Conservation (phyloP, 2,888 invertebrate genomes). For the Parnassius mnemosyne region DNA sequence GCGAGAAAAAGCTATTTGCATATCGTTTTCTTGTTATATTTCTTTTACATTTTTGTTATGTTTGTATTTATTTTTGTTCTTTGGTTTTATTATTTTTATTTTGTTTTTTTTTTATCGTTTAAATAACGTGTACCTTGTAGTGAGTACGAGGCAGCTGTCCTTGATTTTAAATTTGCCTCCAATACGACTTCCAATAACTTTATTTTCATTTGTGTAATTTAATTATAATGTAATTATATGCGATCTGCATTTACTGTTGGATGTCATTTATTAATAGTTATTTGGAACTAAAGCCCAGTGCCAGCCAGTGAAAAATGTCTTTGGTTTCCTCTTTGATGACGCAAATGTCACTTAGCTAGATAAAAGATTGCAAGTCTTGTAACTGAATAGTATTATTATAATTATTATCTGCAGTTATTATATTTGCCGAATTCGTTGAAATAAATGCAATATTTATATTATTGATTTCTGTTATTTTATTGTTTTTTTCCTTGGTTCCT, state of each 20-base stretch:
- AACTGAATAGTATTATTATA: slow-evolving; percentile 79
- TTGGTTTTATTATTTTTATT: slow-evolving; percentile 63
- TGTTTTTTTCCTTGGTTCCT: slow-evolving; percentile 68
- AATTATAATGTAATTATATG: slow-evolving; percentile 71
- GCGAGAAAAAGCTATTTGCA: slow-evolving; percentile 60
- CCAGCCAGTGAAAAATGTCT: slow-evolving; percentile 69
- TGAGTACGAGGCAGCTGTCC: slow-evolving; percentile 42
- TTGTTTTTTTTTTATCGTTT: slow-evolving; percentile 52
- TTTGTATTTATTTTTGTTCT: slow-evolving; percentile 80
- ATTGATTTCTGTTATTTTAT: slow-evolving; percentile 76
- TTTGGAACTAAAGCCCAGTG: slow-evolving; percentile 69
- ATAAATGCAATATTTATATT: slow-evolving; percentile 82
- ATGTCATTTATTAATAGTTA: slow-evolving; percentile 64
- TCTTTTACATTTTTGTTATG: slow-evolving; percentile 64
- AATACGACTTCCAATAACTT: slow-evolving; percentile 75
- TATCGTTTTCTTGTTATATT: slow-evolving; percentile 64
- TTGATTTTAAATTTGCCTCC: slow-evolving; percentile 70
- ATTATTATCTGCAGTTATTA: slow-evolving; percentile 79
- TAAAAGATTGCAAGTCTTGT: slow-evolving; percentile 69
- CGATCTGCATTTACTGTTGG: slow-evolving; percentile 78
- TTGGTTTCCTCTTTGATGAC: slow-evolving; percentile 50
- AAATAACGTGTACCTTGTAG: slow-evolving; percentile 50
- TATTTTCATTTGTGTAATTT: slow-evolving; percentile 76
- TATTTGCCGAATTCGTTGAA: slow-evolving; percentile 80
- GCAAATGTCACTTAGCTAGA: slow-evolving; percentile 39